Evolutionary conservation across 2,797 vertebrate genomes (phyloP), one percentile per base, ranked within the genome.

Genomic region (Halcyon smyrnensis): DNA sequence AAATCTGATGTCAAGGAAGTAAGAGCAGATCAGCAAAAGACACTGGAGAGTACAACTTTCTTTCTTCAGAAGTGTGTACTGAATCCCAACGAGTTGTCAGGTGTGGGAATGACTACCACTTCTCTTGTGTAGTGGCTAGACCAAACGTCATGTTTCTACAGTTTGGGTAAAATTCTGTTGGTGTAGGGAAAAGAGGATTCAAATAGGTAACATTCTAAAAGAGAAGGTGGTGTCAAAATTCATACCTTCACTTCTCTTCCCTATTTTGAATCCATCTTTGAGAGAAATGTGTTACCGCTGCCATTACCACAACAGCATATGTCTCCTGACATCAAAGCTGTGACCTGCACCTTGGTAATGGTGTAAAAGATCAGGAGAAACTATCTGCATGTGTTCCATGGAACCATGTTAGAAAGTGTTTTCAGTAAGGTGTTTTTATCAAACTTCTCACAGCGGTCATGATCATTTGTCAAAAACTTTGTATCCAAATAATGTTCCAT

Each of bases 71-170:
- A 85, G 18, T 16, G 4, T 53, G 8, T 82, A 0, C 79, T 65
- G 77, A 85, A 74, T 76, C 27, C 41, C 9, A 8, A 8, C 0
- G 13, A 94, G 50, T 25, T 59, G 39, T 79, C 97, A 97, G 97
- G 97, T 98, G 81, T 85, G 96, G 43, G 68, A 84, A 36, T 75
- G 17, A 54, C 25, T 82, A 19, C 39, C 11, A 34, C 12, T 56
- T 54, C 28, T 30, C 57, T 48, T 46, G 11, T 45, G 3, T 27
- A 75, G 54, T 62, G n/a, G 56, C 41, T 71, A 32, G n/a, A 65
- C 12, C 21, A 87, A 80, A 60, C 43, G 21, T 0, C 3, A 12
- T 5, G 8, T 67, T 65, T 84, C 8, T 39, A 8, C 25, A 46
- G 11, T 54, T 75, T 1, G 4, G 16, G 37, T 69, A 37, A 75